A percentile compares a stretch with the other conserved stretches of the same genome.
Evolutionary conservation across 1,140 invertebrate genomes (phyloP).

Genomic region (Danaus melanippus): DNA sequence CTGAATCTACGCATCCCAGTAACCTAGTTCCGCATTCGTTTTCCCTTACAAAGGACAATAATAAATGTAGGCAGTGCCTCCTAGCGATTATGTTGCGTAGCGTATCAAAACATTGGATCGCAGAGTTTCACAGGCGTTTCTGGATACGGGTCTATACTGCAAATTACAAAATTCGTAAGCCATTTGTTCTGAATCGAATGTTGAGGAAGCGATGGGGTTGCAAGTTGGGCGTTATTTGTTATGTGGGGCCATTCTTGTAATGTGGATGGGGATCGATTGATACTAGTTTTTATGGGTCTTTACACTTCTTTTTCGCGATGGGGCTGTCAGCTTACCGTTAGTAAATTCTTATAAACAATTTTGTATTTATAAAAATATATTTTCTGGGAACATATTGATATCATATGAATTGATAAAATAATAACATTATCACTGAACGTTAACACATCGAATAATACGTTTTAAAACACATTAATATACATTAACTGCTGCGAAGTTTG

Average conservation of each 20-base stretch:
- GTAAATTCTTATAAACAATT: too few relatives aligned
- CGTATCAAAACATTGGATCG: conserved; percentile 35
- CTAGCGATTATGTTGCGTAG: conserved; percentile 33
- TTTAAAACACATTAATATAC: too few relatives aligned
- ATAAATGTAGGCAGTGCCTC: conserved; percentile 42
- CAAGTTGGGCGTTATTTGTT: conserved; percentile 13
- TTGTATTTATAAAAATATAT: too few relatives aligned
- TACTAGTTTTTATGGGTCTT: too few relatives aligned
- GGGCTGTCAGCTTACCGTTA: too few relatives aligned
- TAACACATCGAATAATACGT: too few relatives aligned
- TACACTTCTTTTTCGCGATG: conserved; percentile 1
- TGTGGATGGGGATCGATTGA: conserved; percentile 6
- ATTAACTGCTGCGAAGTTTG: too few relatives aligned
- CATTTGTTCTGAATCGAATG: conserved; percentile 30
- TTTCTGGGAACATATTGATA: too few relatives aligned
- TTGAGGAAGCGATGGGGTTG: conserved; percentile 15
- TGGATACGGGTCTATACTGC: conserved; percentile 26
- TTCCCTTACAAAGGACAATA: conserved; percentile 54
- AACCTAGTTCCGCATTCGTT: conserved; percentile 37
- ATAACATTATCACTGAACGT: too few relatives aligned
- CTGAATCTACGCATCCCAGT: conserved; percentile 25
- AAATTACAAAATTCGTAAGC: conserved; percentile 29
- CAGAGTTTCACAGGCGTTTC: conserved; percentile 24
- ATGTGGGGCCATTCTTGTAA: conserved; percentile 10
- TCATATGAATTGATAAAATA: too few relatives aligned